A percentile compares a stretch with the other conserved stretches of the same genome.
phyloP scores from a whole-genome alignment of 2,113 vertebrate genomes.

The Pipa parva region DNA sequence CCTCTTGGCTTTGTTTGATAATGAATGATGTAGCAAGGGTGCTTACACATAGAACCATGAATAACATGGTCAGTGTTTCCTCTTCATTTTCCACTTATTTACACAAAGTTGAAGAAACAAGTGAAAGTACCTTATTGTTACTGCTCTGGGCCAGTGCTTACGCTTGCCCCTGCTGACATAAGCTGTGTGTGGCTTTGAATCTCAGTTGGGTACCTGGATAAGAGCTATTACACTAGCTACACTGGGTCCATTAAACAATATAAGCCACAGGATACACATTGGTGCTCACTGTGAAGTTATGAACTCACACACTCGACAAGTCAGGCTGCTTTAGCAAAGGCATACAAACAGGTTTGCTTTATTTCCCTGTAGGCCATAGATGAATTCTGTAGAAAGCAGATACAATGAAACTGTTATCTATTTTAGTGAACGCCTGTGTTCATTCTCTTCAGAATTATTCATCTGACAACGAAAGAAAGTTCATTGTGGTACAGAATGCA shows the following conservation, averaged over 20 bases:
- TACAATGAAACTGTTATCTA: conserved; percentile 12
- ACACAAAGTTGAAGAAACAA: conserved; percentile 6
- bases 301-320: conserved; percentile 9
- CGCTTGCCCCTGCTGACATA: conserved; percentile 53
- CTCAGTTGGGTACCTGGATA: conserved; percentile 35
- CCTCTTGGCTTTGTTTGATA: no score
- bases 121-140: conserved; percentile 11
- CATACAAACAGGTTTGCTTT: conserved; percentile 16
- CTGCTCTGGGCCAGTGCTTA: conserved; percentile 26
- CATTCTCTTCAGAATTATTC: conserved; percentile 7
- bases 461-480: not conserved
- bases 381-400: conserved; percentile 10
- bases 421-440: not conserved
- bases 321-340: conserved; percentile 14
- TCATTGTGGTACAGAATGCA: not conserved
- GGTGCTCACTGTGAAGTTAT: conserved; percentile 12
- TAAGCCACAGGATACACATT: conserved; percentile 39
- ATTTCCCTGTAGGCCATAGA: conserved; percentile 2
- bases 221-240: conserved; percentile 46
- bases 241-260: conserved; percentile 47
- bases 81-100: not conserved
- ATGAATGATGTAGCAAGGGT: no score
- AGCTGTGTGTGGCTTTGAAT: conserved; percentile 40
- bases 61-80: not conserved
- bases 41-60: no score